These are phyloP conservation scores for Chaetops frenatus DNA, from an alignment of 2,113 vertebrate genomes.

Conservation along the genomic window DNA sequence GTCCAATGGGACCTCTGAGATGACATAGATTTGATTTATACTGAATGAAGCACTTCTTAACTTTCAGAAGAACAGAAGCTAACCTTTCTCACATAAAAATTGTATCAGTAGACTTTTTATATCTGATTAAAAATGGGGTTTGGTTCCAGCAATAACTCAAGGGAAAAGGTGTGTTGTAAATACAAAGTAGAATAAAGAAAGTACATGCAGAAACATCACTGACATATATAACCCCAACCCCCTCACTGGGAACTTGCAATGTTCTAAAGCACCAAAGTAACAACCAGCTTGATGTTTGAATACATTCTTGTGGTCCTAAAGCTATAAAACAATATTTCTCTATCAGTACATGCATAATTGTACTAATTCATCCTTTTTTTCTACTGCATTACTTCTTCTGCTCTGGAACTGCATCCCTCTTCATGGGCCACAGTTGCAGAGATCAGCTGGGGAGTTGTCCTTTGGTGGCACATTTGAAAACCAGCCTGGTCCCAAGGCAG, in stretches of 20 bases:
- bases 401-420: background rate
- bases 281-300: background rate
- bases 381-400: rapidly evolving
- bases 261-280: background rate
- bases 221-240: background rate
- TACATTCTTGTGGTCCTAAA: background rate
- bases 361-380: background rate
- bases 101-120: background rate
- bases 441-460: background rate
- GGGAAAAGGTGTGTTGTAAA: background rate
- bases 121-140: background rate
- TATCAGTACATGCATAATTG: background rate
- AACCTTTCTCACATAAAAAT: background rate
- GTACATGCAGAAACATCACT: background rate
- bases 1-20: background rate
- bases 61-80: background rate
- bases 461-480: background rate
- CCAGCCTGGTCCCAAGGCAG: background rate
- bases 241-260: background rate
- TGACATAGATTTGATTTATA: background rate
- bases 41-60: background rate
- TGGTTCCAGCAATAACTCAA: background rate
- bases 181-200: background rate
- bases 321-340: background rate
- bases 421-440: rapidly evolving